Evolutionary conservation across 53 echinoderm and acorn worm genomes (phyloP).

Genomic region (Astropecten irregularis): DNA sequence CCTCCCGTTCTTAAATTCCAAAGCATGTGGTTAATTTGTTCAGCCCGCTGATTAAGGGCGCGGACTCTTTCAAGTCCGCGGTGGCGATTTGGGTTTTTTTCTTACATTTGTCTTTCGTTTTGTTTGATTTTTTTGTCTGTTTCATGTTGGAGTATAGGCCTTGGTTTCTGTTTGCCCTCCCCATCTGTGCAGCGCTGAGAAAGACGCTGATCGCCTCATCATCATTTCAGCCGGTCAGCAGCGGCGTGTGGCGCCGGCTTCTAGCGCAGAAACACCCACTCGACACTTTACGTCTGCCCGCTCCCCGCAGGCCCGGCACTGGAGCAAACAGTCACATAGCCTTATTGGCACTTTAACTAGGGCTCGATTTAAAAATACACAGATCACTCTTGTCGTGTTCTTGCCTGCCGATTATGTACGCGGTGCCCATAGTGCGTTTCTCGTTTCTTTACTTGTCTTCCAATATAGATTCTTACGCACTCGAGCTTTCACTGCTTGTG

Average conservation of each 20-base stretch:
- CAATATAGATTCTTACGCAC: too few relatives aligned
- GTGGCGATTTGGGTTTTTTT: too few relatives aligned
- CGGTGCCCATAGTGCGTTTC: conserved; percentile 6
- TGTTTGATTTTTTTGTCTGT: conserved; percentile 17
- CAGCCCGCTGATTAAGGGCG: too few relatives aligned
- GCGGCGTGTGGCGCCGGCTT: conserved; percentile 42
- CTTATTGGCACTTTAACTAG: not conserved
- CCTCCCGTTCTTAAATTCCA: too few relatives aligned
- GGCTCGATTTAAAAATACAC: not conserved
- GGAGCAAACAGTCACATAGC: not conserved
- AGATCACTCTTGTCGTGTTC: not conserved
- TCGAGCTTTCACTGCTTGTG: too few relatives aligned
- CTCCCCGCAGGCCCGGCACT: conserved; percentile 13
- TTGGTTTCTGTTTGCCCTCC: too few relatives aligned
- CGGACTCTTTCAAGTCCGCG: too few relatives aligned
- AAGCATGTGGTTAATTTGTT: too few relatives aligned
- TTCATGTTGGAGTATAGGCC: not conserved
- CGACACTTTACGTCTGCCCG: conserved; percentile 16
- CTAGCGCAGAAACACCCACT: conserved; percentile 49
- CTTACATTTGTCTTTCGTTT: too few relatives aligned
- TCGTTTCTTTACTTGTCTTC: too few relatives aligned
- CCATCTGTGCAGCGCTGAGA: not conserved
- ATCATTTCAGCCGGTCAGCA: not conserved
- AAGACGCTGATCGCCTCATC: not conserved
- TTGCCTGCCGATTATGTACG: too few relatives aligned